A percentile compares a stretch with the other conserved stretches of the same genome.
Evolutionary conservation across 1,140 invertebrate genomes (phyloP).

Genomic region (Gonioctena quinquepunctata): DNA sequence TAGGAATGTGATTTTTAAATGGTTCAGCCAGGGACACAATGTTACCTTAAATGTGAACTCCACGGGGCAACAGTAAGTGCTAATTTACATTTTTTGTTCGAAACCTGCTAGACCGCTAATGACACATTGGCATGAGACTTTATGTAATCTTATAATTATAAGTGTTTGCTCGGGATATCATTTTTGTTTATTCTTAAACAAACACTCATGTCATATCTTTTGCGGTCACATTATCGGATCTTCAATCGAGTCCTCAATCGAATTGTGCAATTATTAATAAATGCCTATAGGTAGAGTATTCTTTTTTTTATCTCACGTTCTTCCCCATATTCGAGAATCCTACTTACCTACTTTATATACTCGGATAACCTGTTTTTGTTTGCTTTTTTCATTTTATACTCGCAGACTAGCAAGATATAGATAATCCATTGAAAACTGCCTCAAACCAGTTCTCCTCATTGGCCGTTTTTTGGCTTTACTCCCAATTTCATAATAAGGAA

Average conservation of each 20-base stretch:
- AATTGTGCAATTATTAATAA: not conserved
- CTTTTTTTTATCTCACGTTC: not conserved
- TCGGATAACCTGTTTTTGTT: not conserved
- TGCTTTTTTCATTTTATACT: not conserved
- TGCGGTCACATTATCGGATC: not conserved
- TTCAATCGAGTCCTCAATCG: not conserved
- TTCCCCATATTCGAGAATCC: not conserved
- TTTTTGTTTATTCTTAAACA: not conserved
- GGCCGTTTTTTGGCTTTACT: not conserved
- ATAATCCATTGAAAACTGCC: not conserved
- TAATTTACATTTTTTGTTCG: not conserved
- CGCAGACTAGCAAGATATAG: not conserved
- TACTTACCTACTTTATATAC: not conserved
- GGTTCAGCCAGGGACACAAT: conserved; percentile 47
- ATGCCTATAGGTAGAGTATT: too few relatives aligned
- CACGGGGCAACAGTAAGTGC: conserved; percentile 4
- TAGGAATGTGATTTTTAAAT: conserved; percentile 24
- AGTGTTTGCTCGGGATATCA: not conserved
- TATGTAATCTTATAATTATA: conserved; percentile 5
- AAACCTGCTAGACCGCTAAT: too few relatives aligned
- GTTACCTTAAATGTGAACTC: conserved; percentile 26
- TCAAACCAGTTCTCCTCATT: not conserved
- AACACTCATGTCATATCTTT: not conserved
- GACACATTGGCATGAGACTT: conserved; percentile 1
- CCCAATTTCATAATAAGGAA: not conserved